Percentiles rank a stretch among this genome's conserved stretches.
Conservation (phyloP, 2,113 vertebrate species). For the Otus sunia region DNA sequence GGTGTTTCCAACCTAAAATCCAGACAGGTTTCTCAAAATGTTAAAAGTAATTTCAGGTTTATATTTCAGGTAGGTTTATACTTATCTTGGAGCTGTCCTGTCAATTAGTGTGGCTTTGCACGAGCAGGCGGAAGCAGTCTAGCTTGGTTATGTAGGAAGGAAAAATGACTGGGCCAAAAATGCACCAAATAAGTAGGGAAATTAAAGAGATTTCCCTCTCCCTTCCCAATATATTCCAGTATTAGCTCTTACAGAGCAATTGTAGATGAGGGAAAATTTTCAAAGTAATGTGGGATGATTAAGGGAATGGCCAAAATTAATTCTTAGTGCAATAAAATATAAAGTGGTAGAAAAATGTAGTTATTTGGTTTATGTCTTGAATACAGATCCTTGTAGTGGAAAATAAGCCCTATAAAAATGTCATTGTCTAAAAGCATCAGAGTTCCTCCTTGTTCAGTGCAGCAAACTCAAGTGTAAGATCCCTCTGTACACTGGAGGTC, state of each 20-base stretch:
- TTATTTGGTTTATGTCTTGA: neutral
- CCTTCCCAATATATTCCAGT: neutral
- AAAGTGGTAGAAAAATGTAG: neutral
- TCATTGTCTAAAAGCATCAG: neutral
- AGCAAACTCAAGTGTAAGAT: neutral
- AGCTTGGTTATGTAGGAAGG: neutral
- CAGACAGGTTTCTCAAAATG: neutral
- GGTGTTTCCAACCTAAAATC: neutral
- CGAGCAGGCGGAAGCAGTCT: neutral
- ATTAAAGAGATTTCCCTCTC: neutral
- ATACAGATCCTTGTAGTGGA: neutral
- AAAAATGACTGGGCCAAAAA: neutral
- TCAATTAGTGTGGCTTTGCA: neutral
- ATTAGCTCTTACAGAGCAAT: neutral
- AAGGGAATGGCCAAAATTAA: neutral
- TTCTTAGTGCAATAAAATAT: neutral
- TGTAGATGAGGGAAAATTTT: neutral
- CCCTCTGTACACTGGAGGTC: neutral
- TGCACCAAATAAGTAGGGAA: neutral
- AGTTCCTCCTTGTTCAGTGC: neutral
- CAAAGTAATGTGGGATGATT: neutral
- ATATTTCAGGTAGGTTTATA: neutral
- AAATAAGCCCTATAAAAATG: neutral
- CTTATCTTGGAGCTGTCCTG: neutral
- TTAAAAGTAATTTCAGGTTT: neutral